Evolutionary conservation across 1,140 invertebrate species (phyloP).

Genomic region (Heliconius hewitsoni): DNA sequence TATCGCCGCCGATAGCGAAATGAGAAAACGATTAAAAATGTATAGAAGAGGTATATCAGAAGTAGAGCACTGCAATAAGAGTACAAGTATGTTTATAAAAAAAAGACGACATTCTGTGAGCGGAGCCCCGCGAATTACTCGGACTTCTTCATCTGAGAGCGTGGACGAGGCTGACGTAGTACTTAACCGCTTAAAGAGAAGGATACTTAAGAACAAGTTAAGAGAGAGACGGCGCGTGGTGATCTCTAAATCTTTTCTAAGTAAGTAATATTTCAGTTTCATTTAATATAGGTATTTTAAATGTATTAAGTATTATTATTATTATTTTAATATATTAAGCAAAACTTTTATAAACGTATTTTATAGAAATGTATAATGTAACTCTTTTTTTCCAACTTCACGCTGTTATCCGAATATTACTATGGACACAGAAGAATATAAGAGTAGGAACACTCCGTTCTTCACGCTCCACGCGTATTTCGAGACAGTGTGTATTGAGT

Average conservation of each 20-base stretch:
- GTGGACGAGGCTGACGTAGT: conserved; percentile 78
- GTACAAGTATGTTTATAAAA: conserved; percentile 51
- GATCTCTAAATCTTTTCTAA: conserved; percentile 49
- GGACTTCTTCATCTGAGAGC: conserved; percentile 78
- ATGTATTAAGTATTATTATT: too few relatives aligned
- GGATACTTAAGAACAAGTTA: conserved; percentile 78
- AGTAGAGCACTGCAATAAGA: conserved; percentile 61
- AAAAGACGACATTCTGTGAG: conserved; percentile 67
- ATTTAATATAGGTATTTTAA: background rate
- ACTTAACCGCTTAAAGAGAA: conserved; percentile 75
- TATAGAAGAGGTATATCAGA: conserved; percentile 78
- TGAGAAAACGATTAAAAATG: conserved; percentile 76
- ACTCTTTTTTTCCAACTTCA: too few relatives aligned
- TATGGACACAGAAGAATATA: too few relatives aligned
- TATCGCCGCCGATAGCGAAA: conserved; percentile 69
- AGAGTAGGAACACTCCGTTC: too few relatives aligned
- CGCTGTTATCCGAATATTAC: too few relatives aligned
- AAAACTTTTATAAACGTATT: too few relatives aligned
- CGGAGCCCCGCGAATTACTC: conserved; percentile 55
- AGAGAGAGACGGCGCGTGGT: conserved; percentile 69
- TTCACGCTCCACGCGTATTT: too few relatives aligned
- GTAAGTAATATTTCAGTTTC: conserved; percentile 29
- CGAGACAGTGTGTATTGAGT: too few relatives aligned
- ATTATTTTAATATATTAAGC: too few relatives aligned
- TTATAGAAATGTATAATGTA: too few relatives aligned